Evolutionary conservation across 2,113 vertebrate genomes (phyloP).

Genomic region (Chrysochloris asiatica): DNA sequence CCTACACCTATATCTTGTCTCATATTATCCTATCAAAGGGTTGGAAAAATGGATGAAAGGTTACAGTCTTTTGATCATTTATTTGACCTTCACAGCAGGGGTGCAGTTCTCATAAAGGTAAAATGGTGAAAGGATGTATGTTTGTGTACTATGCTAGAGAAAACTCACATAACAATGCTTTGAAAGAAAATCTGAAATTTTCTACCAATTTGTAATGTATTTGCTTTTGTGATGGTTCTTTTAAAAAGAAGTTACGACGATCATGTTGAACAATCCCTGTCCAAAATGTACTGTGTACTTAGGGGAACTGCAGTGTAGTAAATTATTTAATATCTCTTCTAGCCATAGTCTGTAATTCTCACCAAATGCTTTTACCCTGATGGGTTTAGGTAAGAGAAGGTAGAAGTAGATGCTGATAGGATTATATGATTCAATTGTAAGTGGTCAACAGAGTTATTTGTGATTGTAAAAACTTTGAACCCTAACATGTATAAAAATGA

Average conservation of each 20-base stretch:
- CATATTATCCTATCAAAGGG: neutral
- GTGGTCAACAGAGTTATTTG: no score
- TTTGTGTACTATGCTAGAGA: neutral
- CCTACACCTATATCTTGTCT: neutral
- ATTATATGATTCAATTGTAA: no score
- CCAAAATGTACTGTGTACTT: neutral
- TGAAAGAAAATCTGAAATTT: conserved; percentile 4
- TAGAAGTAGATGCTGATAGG: no score
- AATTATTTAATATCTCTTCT: no score
- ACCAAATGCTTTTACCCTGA: no score
- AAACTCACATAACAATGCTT: neutral
- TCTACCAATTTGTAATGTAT: neutral
- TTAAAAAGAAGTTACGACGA: neutral
- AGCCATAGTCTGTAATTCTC: no score
- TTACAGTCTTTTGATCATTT: neutral
- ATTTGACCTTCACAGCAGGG: neutral
- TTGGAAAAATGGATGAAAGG: neutral
- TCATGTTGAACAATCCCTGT: neutral
- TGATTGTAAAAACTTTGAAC: no score
- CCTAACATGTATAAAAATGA: no score
- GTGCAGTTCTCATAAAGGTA: neutral
- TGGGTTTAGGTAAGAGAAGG: no score
- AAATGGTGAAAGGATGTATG: neutral
- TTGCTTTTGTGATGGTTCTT: neutral
- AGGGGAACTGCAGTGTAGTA: no score